Evolutionary conservation across 2,888 invertebrate species (phyloP).

Genomic region (Deilephila porcellus): DNA sequence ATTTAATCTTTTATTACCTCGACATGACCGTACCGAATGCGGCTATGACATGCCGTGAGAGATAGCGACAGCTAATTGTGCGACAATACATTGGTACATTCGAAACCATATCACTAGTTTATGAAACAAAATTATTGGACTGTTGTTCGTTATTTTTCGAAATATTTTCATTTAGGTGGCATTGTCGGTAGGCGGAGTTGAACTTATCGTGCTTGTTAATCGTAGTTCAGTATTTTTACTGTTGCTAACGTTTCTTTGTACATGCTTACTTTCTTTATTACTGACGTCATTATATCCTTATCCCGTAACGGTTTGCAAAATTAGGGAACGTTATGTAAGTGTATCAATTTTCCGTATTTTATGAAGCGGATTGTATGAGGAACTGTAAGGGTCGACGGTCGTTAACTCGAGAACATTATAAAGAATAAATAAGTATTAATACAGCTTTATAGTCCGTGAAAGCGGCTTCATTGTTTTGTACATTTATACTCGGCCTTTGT

Average conservation of each 20-base stretch:
- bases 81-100: not conserved
- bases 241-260: conserved; percentile 1
- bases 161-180: not conserved
- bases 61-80: conserved; percentile 3
- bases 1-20: conserved; percentile 60
- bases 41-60: conserved; percentile 35
- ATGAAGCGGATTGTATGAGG: conserved; percentile 74
- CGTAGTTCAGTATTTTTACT: not conserved
- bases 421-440: conserved; percentile 82
- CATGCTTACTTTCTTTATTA: not conserved
- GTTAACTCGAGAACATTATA: conserved; percentile 83
- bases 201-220: conserved; percentile 15
- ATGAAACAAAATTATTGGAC: not conserved
- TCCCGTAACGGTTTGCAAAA: conserved; percentile 51
- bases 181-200: not conserved
- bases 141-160: not conserved
- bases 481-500: conserved; percentile 59
- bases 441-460: conserved; percentile 81
- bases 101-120: not conserved
- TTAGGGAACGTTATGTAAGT: conserved; percentile 66
- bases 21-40: conserved; percentile 55
- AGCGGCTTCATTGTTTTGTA: conserved; percentile 76
- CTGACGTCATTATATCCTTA: not conserved
- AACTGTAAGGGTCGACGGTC: conserved; percentile 74
- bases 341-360: conserved; percentile 77